Conservation (phyloP, 2,797 vertebrate genomes). For the Sebastiscus tertius region DNA sequence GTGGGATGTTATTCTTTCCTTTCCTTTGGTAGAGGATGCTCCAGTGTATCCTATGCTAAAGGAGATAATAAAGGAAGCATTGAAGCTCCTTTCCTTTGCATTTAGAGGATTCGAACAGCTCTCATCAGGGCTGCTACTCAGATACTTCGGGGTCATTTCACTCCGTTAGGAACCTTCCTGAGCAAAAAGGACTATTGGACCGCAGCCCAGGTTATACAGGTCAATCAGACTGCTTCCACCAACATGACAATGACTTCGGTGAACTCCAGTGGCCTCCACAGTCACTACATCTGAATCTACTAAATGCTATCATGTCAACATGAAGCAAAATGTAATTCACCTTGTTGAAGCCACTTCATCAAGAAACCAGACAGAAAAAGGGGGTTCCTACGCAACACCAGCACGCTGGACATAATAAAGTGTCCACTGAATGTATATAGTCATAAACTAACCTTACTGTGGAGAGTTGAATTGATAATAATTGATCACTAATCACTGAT, state of each 20-base stretch:
- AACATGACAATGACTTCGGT: neutral
- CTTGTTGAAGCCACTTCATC: neutral
- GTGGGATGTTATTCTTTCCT: too few species aligned
- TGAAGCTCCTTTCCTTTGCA: fast-evolving
- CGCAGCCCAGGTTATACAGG: too few species aligned
- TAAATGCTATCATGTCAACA: neutral
- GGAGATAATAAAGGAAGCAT: too few species aligned
- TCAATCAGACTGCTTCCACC: neutral
- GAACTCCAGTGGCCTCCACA: neutral
- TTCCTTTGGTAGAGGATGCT: too few species aligned
- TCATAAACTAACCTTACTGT: neutral
- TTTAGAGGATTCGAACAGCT: too few species aligned
- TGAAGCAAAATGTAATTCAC: neutral
- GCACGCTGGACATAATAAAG: neutral
- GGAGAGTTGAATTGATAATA: neutral
- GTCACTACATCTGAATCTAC: neutral
- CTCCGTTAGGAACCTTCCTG: too few species aligned
- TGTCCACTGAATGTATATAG: neutral
- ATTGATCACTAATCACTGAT: neutral
- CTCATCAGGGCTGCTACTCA: too few species aligned
- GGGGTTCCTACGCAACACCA: neutral
- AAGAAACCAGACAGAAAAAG: neutral
- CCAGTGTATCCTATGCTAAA: too few species aligned
- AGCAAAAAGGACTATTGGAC: too few species aligned
- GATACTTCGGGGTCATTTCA: too few species aligned